Base-by-base conservation (phyloP, 1,140 invertebrate genomes). In the Trichomalopsis sarcophagae region DNA sequence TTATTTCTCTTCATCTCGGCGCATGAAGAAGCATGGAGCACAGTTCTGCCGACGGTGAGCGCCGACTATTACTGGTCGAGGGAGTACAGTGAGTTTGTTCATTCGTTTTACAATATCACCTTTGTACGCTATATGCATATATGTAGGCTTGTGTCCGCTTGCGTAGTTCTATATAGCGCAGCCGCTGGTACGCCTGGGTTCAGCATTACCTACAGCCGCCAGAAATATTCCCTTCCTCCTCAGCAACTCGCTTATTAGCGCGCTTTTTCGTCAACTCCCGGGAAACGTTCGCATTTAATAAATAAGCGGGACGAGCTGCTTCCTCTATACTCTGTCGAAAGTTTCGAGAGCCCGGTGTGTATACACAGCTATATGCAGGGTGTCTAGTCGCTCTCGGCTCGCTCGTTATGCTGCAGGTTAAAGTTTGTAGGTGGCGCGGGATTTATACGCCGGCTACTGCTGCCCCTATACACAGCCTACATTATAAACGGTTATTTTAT, bases 11-110 rank as follows among this genome's bases (percentile, higher is more conserved):
- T 90, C 86, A 91, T 89, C 91, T 80, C 88, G 86, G 88, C 87
- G 88, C 87, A 85, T 91, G 92, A 89, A 90, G 92, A 93, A 91
- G 89, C 92, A 90, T 93, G 92, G 92, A 93, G 92, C 89, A 92
- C 92, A 89, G 88, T 93, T 88, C 91, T 93, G 89, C 92, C 92
- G 87, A 92, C 92, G 88, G 91, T 91, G 86, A 91, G 91, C 89
- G 90, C 90, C 90, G 92, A 89, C 88, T 92, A 92, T 91, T 92
- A 92, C 91, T 92, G 91, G 91, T 89, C 90, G 88, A 92, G 91
- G 90, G 91, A 92, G 89, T 91, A 92, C 91, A 91, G 92, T 93
- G 91, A 93, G 92, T 93, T 90, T 91, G 84, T 88, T 87, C 88
- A 33, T 62, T n/a, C n/a, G 6, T 62, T 21, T 62, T 21, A 7